Base-by-base conservation (phyloP, 1,140 invertebrate species). In the Tyrophagus putrescentiae region DNA sequence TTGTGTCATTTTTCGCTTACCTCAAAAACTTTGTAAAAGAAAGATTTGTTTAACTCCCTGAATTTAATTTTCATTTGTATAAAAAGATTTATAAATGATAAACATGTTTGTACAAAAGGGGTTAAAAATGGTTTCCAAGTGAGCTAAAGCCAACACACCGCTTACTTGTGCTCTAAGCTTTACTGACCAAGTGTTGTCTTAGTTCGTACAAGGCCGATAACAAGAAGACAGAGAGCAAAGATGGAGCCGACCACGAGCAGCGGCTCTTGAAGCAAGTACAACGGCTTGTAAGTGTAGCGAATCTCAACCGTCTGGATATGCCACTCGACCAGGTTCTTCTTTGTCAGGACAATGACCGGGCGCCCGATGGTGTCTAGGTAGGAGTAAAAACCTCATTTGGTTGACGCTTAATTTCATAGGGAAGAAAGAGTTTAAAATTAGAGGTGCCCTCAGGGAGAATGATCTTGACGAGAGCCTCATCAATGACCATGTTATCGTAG, bases 331-430 rank as follows among this genome's bases (percentile, higher is more conserved):
- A 98, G 71, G 75, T 97, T 95, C 2, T 73, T 80, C 68, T 95
- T 95, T 16, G 77, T 78, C 16, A 96, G 76, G 11, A 83, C 80
- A 50, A 98, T 78, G 0, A 97, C 89, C 1, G 87, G 84, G 50
- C 94, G 79, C 1, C 95, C 95, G 64, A 83, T 81, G 1, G 88
- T 92, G 71, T 99, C 96, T 65, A 99, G 76, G 70, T 98, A 99
- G 25, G 96, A 97, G 68, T 82, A 87, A 93, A 85, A 0, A 89
- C 68, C 44, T 79, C 76, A 70, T 95, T 83, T 16, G 82, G 73
- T 13, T 82, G 72, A 53, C 87, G 76, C 25, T 80, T 79, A 0
- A 93, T 81, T 23, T 79, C 69, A 72, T 88, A 98, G 1, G 93
- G 93, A 2, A 87, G 78, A 39, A 79, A 79, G 1, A 98, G 66